These are phyloP conservation scores for Apocheima hispidaria DNA, from an alignment of 2,888 invertebrate species.

Conservation along the genomic window DNA sequence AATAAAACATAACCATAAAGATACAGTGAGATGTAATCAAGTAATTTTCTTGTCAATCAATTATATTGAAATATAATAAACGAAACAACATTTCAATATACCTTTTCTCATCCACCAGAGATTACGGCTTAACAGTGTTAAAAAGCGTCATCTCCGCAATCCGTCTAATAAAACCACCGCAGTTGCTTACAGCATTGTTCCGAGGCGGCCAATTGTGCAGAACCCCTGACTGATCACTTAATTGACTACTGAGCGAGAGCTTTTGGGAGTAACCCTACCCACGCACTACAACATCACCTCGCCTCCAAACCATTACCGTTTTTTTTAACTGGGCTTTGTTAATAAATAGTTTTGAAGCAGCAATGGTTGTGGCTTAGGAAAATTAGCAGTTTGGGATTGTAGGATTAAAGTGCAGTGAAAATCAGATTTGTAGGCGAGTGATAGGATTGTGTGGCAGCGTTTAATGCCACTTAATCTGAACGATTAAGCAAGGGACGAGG, in stretches of 20 bases:
- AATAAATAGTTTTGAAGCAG: slow-evolving; percentile 7
- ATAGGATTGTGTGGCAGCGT: slow-evolving; percentile 76
- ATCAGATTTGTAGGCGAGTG: slow-evolving; percentile 80
- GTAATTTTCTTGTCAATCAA: too few relatives aligned
- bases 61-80: too few relatives aligned
- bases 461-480: slow-evolving; percentile 75
- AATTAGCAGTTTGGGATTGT: slow-evolving; percentile 46
- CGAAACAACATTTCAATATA: not conserved
- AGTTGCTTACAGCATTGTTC: slow-evolving; percentile 73
- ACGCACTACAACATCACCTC: slow-evolving; percentile 35
- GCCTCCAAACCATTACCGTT: slow-evolving; percentile 51
- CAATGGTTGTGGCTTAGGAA: slow-evolving; percentile 46
- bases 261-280: slow-evolving; percentile 60
- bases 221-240: slow-evolving; percentile 84
- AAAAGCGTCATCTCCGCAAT: slow-evolving; percentile 68
- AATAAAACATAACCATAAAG: too few relatives aligned
- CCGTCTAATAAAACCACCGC: slow-evolving; percentile 69
- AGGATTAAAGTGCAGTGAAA: slow-evolving; percentile 78
- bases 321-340: slow-evolving; percentile 1
- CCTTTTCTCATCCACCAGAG: slow-evolving; percentile 41
- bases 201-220: slow-evolving; percentile 83
- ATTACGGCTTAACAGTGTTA: slow-evolving; percentile 58
- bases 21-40: too few relatives aligned
- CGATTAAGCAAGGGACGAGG: slow-evolving; percentile 70
- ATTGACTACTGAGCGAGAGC: slow-evolving; percentile 81